Conservation (phyloP, 23 tunicate species). For the Ascidia mentula region DNA sequence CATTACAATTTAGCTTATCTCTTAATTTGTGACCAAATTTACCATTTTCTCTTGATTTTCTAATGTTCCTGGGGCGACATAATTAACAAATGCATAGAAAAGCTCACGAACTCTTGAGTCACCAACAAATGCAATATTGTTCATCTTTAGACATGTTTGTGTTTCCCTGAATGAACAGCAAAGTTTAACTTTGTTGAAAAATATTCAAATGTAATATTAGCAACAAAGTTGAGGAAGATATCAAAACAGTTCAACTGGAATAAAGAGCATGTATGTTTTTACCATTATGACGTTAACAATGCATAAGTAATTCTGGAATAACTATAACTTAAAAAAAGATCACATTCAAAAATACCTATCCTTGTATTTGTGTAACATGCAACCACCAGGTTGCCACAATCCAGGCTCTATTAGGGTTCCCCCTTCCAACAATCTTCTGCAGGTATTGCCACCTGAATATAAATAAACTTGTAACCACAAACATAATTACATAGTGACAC, state of each 20-base stretch:
- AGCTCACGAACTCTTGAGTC: slow-evolving; percentile 54
- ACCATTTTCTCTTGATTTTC: slow-evolving; percentile 1
- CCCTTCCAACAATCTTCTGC: slow-evolving; percentile 46
- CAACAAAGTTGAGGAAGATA: neutral
- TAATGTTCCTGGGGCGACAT: neutral
- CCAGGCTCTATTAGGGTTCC: slow-evolving; percentile 49
- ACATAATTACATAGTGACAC: neutral
- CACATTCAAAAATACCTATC: slow-evolving; percentile 23
- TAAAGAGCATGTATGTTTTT: no score
- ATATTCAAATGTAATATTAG: neutral
- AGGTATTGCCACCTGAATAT: slow-evolving; percentile 34
- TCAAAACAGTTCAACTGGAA: neutral
- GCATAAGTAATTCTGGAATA: no score
- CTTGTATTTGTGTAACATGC: slow-evolving; percentile 73
- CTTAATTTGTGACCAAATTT: no score
- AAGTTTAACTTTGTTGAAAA: no score
- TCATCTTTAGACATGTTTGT: slow-evolving; percentile 33
- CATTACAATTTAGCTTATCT: no score
- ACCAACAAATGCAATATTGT: slow-evolving; percentile 67
- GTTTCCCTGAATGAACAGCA: slow-evolving; percentile 24
- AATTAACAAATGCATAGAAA: slow-evolving; percentile 27
- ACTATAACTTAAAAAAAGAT: no score
- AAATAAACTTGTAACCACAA: neutral
- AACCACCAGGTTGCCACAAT: slow-evolving; percentile 77
- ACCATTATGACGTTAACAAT: no score